Percentiles rank a stretch among this genome's conserved stretches.
Evolutionary conservation across 2,113 vertebrate genomes (phyloP).

Genomic region (Hirundichthys speculiger): DNA sequence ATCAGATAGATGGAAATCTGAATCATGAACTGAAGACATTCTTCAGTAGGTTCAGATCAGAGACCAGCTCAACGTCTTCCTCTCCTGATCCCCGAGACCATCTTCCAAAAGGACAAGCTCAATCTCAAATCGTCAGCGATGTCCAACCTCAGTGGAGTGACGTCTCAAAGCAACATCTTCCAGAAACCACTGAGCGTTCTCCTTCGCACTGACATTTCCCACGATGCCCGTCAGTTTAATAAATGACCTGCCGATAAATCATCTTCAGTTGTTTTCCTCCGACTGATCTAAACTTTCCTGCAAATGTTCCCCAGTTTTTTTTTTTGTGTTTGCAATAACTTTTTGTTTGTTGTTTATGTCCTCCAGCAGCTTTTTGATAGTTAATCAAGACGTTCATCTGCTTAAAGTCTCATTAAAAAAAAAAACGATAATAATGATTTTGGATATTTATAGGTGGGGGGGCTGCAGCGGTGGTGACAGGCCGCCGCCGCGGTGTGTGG

Average conservation of each 20-base stretch:
- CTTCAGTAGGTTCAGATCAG: too few species aligned
- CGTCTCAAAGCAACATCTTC: slow-evolving; percentile 28
- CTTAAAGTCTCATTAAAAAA: slow-evolving; percentile 43
- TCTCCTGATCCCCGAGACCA: too few species aligned
- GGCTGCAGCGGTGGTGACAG: slow-evolving; percentile 13
- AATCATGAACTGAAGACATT: too few species aligned
- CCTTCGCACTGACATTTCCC: slow-evolving; percentile 31
- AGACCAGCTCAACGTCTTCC: too few species aligned
- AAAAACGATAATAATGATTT: slow-evolving; percentile 55
- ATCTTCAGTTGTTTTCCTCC: background rate
- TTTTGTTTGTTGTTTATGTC: background rate
- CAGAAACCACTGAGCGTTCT: slow-evolving; percentile 24
- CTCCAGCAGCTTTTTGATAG: background rate
- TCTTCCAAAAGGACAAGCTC: too few species aligned
- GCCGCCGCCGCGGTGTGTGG: slow-evolving; percentile 14
- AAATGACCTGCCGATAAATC: slow-evolving; percentile 20
- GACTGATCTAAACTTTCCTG: too few species aligned
- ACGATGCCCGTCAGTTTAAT: slow-evolving; percentile 39
- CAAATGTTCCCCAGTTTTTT: too few species aligned
- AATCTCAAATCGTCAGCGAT: slow-evolving; percentile 42
- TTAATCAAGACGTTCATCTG: slow-evolving; percentile 30
- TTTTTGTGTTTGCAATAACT: background rate
- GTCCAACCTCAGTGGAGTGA: slow-evolving; percentile 37
- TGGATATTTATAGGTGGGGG: slow-evolving; percentile 28
- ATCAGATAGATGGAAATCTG: too few species aligned